Conservation (phyloP, 1,140 invertebrate genomes). For the Brachionus manjavacas region DNA sequence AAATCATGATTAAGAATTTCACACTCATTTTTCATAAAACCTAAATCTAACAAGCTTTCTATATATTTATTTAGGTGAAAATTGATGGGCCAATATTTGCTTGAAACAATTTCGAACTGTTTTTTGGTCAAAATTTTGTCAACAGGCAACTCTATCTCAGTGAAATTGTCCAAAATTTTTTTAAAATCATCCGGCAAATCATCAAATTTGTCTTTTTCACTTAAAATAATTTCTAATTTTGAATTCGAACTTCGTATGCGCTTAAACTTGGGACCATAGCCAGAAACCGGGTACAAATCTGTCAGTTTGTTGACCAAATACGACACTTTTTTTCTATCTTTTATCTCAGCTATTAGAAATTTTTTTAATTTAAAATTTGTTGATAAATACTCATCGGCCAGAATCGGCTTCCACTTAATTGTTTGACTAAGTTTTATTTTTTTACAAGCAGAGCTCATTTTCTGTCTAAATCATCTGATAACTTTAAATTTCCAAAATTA, state of each 20-base stretch:
- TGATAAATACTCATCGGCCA: conserved; percentile 7
- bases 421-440: not conserved
- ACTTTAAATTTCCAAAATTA: not conserved
- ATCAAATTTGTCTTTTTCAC: not conserved
- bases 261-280: conserved; percentile 9
- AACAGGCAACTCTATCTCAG: conserved; percentile 15
- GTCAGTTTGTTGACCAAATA: not conserved
- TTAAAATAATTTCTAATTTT: not conserved
- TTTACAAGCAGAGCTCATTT: conserved; percentile 15
- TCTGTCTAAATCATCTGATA: not conserved
- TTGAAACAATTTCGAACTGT: conserved; percentile 25
- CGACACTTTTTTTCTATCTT: not conserved
- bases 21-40: conserved; percentile 17
- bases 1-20: conserved; percentile 14
- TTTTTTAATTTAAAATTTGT: conserved; percentile 14
- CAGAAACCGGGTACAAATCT: not conserved
- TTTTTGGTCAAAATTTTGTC: conserved; percentile 20
- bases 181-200: not conserved
- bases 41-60: conserved; percentile 6
- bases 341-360: conserved; percentile 18
- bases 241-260: not conserved
- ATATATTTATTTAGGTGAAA: conserved; percentile 40
- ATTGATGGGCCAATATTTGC: conserved; percentile 26
- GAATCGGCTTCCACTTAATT: conserved; percentile 34
- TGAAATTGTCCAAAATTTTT: not conserved